Evolutionary conservation across 2,113 vertebrate species (phyloP).

Genomic region (Austrofundulus limnaeus): DNA sequence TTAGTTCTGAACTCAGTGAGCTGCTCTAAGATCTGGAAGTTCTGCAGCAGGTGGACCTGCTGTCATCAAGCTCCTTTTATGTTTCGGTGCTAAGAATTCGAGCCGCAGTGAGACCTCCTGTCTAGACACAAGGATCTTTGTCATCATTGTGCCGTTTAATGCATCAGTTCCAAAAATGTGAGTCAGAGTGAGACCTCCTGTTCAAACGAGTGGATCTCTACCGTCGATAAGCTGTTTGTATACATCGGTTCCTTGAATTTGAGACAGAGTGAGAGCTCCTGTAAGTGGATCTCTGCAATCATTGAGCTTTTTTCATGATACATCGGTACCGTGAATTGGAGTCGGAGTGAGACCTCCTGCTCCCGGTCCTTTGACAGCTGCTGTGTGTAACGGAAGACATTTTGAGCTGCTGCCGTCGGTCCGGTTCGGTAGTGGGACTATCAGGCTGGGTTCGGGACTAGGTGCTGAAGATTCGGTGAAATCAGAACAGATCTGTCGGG

Average conservation of each 20-base stretch:
- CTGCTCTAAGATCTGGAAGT: no score
- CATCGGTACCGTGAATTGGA: background rate
- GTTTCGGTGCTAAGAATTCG: background rate
- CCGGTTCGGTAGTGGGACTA: conserved; percentile 12
- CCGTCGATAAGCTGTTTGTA: no score
- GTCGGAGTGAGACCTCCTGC: conserved; percentile 57
- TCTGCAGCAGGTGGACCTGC: no score
- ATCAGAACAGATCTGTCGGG: background rate
- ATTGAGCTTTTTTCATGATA: background rate
- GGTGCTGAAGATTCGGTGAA: conserved; percentile 3
- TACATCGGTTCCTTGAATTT: background rate
- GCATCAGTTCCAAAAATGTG: no score
- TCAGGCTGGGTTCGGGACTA: conserved; percentile 29
- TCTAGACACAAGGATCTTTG: no score
- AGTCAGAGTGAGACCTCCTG: background rate
- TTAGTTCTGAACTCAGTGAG: no score
- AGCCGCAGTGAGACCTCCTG: no score
- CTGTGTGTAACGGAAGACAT: conserved; percentile 60
- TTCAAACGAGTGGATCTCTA: no score
- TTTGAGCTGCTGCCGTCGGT: conserved; percentile 57
- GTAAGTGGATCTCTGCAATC: background rate
- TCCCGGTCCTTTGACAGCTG: conserved; percentile 42
- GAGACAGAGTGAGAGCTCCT: background rate
- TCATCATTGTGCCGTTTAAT: no score
- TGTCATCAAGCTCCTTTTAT: no score